These are phyloP conservation scores for Cotesia typhae DNA, from an alignment of 1,140 invertebrate species.

Conservation along the genomic window DNA sequence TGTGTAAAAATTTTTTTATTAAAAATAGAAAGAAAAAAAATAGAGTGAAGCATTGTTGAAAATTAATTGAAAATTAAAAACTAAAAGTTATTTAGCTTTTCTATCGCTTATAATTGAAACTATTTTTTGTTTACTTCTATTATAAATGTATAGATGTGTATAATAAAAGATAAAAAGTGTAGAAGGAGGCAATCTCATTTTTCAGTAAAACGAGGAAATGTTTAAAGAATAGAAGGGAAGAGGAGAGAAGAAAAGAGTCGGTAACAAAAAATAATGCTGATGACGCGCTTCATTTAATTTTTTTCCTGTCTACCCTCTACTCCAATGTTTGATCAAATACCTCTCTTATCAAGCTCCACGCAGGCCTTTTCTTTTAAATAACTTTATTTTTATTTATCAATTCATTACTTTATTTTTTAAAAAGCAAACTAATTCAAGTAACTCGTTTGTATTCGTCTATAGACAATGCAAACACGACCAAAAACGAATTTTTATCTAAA, in stretches of 20 bases:
- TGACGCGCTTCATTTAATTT: slow-evolving; percentile 36
- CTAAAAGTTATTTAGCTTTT: slow-evolving; percentile 15
- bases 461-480: slow-evolving; percentile 12
- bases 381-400: background rate
- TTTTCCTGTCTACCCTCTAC: slow-evolving; percentile 22
- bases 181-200: slow-evolving; percentile 34
- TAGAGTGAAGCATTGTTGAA: background rate
- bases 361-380: slow-evolving; percentile 22
- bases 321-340: slow-evolving; percentile 36
- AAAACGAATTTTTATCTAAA: slow-evolving; percentile 7
- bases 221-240: slow-evolving; percentile 14
- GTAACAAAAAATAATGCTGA: slow-evolving; percentile 33
- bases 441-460: background rate
- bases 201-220: slow-evolving; percentile 34
- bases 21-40: background rate
- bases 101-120: slow-evolving; percentile 31
- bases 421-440: slow-evolving; percentile 2
- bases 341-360: slow-evolving; percentile 29
- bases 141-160: background rate
- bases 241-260: slow-evolving; percentile 19
- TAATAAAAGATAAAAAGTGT: slow-evolving; percentile 2
- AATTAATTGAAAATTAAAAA: slow-evolving; percentile 30
- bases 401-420: background rate
- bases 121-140: slow-evolving; percentile 29
- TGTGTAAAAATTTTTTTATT: background rate